Base-by-base conservation (phyloP, 2,797 vertebrate species). In the Pseudomugil tenellus region DNA sequence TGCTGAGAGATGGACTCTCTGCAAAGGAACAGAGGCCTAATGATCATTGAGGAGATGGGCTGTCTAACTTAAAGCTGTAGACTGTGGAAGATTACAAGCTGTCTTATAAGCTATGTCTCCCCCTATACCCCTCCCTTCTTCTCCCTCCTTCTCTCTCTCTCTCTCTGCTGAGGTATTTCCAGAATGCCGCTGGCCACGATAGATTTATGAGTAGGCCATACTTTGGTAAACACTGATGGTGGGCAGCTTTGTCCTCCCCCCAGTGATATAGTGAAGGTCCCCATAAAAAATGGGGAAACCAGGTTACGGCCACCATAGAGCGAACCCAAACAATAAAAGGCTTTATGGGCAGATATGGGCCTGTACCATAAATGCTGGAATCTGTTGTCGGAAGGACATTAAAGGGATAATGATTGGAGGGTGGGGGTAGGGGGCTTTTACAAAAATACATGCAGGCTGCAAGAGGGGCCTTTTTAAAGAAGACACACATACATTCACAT, bases 291-390 rank as follows among this genome's bases (percentile, higher is more conserved):
- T 89, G 80, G 76, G 86, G 86, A 91, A 92, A 91, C 85, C 88
- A 89, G 90, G 89, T 92, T 91, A 91, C 61, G 66, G 89, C 88
- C 85, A 79, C 87, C 85, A 92, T 89, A 90, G 85, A 90, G 76
- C 63, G 35, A 60, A 61, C 74, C 83, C 77, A 69, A 89, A 91
- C 87, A 89, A 90, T 92, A 91, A 91, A 92, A 89, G 86, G 78
- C 87, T 92, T 92, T 92, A 91, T 90, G 87, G 88, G 85, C 81
- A 91, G 90, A 92, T 92, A 91, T 91, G 84, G 87, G 86, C 86
- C 87, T 89, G 86, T 89, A 91, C 88, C 91, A 91, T 93, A 93
- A 93, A 92, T 88, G 90, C 87, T 87, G 86, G 86, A 90, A 89
- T 89, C 84, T 87, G 84, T 87, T 90, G 84, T 89, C 71, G 85